Evolutionary conservation across 2,888 invertebrate species (phyloP), one percentile per base, ranked within the genome.

Genomic region (Zhuqinia jingwanae): DNA sequence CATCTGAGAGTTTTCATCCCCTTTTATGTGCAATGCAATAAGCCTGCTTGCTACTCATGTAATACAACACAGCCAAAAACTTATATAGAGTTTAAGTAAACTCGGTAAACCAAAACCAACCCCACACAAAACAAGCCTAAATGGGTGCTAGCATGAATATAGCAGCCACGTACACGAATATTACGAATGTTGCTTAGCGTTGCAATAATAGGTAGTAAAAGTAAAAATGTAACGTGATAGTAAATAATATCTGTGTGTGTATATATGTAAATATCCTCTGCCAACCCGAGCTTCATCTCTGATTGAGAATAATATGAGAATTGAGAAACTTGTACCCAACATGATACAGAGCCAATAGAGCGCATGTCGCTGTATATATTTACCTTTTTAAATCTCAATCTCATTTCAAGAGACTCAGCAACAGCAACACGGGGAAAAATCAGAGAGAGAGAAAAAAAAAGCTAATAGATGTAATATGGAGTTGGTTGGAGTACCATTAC

Each of bases 1-100:
- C n/a, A n/a, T n/a, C n/a, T n/a, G n/a, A n/a, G n/a, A n/a, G n/a
- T 60, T 60, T 60, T 60, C 58, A 60, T 60, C 58, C 58, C 58
- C 58, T 15, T 60, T 15, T 27, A 60, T 15, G 58, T 60, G 22
- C 27, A 60, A 27, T 11, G 27, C 22, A 11, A 13, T 60, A 11
- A 60, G 22, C 27, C 27, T 13, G 2, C 17, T 20, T 20, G 20
- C 27, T n/a, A n/a, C n/a, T n/a, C n/a, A n/a, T n/a, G n/a, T n/a
- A n/a, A n/a, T n/a, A n/a, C n/a, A n/a, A n/a, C n/a, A n/a, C n/a
- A n/a, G n/a, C n/a, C n/a, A n/a, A n/a, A n/a, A n/a, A n/a, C n/a
- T n/a, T n/a, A n/a, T n/a, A n/a, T n/a, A n/a, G n/a, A n/a, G n/a
- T n/a, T n/a, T n/a, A 27, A 15, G 27, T 27, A 25, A 25, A 25